Percentiles rank a stretch among this genome's conserved stretches.
These are phyloP conservation scores for Eurytoma adleriae DNA, from an alignment of 2,888 invertebrate genomes.

Conservation along the genomic window DNA sequence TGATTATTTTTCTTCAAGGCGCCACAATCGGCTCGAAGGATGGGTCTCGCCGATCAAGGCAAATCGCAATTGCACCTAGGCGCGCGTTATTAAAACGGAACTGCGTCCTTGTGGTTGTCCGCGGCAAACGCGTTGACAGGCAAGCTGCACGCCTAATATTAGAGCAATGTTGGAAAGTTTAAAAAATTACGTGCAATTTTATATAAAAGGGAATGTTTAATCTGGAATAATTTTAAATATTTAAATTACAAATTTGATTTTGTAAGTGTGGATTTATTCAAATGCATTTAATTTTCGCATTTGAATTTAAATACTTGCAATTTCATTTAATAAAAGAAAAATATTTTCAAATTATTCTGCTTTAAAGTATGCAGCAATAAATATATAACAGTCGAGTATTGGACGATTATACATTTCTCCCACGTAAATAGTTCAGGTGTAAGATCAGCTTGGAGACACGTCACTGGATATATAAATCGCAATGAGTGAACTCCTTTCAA, in stretches of 20 bases:
- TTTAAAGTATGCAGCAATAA: neutral
- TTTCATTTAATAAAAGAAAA: neutral
- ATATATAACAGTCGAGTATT: neutral
- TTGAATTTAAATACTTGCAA: too few species aligned
- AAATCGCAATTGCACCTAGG: constrained; percentile 26
- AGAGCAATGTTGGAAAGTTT: constrained; percentile 8
- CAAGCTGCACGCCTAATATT: constrained; percentile 16
- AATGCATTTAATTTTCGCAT: too few species aligned
- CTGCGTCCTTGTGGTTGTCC: constrained; percentile 15
- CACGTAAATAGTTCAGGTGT: constrained; percentile 28
- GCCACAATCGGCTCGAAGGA: constrained; percentile 22
- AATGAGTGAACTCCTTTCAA: constrained; percentile 11
- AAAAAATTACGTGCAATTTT: too few species aligned
- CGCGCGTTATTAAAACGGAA: constrained; percentile 46
- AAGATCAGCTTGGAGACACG: constrained; percentile 18
- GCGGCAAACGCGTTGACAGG: constrained; percentile 12
- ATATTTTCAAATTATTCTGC: neutral
- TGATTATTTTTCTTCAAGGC: constrained; percentile 44
- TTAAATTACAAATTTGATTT: too few species aligned
- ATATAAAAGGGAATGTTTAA: too few species aligned
- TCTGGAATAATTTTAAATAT: too few species aligned
- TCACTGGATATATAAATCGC: constrained; percentile 12
- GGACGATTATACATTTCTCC: constrained; percentile 15
- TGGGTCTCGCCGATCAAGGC: constrained; percentile 37
- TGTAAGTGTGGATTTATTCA: too few species aligned